Base-by-base conservation (phyloP, 2,113 vertebrate genomes). In the Amphiprion percula region DNA sequence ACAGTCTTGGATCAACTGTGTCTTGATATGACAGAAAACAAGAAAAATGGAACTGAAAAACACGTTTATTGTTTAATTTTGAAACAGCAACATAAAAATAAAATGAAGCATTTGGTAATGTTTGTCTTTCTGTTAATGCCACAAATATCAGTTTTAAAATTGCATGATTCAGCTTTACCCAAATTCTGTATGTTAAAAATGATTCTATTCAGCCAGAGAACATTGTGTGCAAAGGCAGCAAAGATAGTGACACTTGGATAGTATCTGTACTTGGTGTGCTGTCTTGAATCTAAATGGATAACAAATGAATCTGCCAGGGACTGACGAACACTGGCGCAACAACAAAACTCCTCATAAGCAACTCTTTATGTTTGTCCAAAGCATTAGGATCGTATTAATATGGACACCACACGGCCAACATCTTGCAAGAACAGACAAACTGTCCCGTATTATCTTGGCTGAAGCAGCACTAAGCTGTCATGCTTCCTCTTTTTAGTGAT, bases 301-400 rank as follows among this genome's bases (percentile, higher is more conserved):
- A 71, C 65, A 87, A 82, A 77, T 64, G 64, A 26, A 79, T 61
- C 75, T 84, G 73, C 80, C 86, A 86, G 49, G 7, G 19, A 58
- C 47, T 71, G 69, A 70, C 33, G 14, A 50, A 63, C 17, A 24
- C 64, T 74, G 68, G 74, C 78, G 71, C 8, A 23, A 56, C 52
- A 84, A 62, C 68, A 76, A 74, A 83, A 84, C 81, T 71, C 52
- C 56, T 67, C 65, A 58, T 62, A 49, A 73, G 10, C 10, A 3
- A 44, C 24, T 60, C 76, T 74, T 72, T 23, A 74, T 86, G 81
- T 82, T 70, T 69, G 59, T 76, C 79, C 75, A 87, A 85, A 79
- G 58, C 46, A 61, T 74, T 46, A 19, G 46, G 37, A 23, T 66
- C 61, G 54, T 68, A 66, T 26, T 5, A 4, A 46, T 52, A 68